Evolutionary conservation across 2,888 invertebrate species (phyloP).

Genomic region (Notodonta ziczac): DNA sequence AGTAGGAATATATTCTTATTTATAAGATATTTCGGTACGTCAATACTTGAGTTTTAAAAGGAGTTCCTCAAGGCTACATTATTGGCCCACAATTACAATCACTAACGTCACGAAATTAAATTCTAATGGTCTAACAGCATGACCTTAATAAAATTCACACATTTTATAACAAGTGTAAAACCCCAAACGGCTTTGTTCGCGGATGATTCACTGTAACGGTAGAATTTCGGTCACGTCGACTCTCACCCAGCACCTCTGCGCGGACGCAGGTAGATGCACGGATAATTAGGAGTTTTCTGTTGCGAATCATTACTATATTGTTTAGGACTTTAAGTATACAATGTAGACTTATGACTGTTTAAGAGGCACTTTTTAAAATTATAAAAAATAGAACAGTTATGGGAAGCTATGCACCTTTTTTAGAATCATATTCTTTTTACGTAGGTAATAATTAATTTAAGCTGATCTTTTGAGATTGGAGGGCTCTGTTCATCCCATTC

Average conservation of each 20-base stretch:
- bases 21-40: too few relatives aligned
- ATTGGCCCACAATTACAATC: conserved; percentile 1
- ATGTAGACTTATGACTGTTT: too few relatives aligned
- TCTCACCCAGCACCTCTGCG: conserved; percentile 4
- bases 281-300: conserved; percentile 1
- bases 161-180: conserved; percentile 3
- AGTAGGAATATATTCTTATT: too few relatives aligned
- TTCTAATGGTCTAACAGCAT: background rate
- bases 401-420: too few relatives aligned
- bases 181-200: conserved; percentile 6
- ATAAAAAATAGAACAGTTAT: too few relatives aligned
- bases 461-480: too few relatives aligned
- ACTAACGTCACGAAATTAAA: background rate
- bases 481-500: too few relatives aligned
- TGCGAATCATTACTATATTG: background rate
- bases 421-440: too few relatives aligned
- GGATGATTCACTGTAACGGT: conserved; percentile 8
- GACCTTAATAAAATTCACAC: conserved; percentile 1
- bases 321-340: too few relatives aligned
- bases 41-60: background rate
- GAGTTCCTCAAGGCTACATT: background rate
- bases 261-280: background rate
- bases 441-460: too few relatives aligned
- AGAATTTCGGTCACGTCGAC: conserved; percentile 4
- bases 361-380: too few relatives aligned